Conservation (phyloP, 2,113 vertebrate genomes). For the Chroicocephalus ridibundus region DNA sequence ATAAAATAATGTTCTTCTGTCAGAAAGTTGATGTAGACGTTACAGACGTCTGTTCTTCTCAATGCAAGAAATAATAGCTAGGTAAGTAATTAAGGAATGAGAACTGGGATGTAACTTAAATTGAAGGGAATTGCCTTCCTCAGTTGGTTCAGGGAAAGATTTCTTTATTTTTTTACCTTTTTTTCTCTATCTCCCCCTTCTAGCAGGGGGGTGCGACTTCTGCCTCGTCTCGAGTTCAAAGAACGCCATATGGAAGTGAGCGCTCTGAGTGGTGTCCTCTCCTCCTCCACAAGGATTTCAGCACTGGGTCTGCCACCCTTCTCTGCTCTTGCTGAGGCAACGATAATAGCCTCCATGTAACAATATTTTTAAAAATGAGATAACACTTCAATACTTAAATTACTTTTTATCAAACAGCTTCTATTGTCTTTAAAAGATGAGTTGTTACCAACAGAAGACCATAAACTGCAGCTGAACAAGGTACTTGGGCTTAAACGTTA, state of each 20-base stretch:
- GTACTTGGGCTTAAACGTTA: background rate
- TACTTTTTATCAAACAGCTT: background rate
- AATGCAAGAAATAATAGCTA: rapidly evolving
- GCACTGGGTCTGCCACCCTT: background rate
- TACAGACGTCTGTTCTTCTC: background rate
- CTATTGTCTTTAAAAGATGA: background rate
- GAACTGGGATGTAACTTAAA: background rate
- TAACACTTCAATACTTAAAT: background rate
- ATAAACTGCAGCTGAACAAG: background rate
- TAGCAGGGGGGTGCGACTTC: too few species aligned
- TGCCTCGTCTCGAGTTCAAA: background rate
- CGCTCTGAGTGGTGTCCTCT: too few species aligned
- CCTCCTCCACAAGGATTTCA: background rate
- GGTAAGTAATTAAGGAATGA: background rate
- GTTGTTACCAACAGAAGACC: background rate
- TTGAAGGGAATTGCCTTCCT: background rate
- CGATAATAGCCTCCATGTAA: background rate
- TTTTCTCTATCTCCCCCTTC: background rate
- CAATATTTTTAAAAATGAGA: background rate
- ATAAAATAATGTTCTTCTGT: background rate
- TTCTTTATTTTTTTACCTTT: background rate
- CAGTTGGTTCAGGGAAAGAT: background rate
- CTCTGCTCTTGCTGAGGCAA: background rate
- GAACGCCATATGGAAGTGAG: rapidly evolving
- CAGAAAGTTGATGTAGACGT: background rate